phyloP scores from a whole-genome alignment of 2,113 vertebrate species.

The Pitta sordida region DNA sequence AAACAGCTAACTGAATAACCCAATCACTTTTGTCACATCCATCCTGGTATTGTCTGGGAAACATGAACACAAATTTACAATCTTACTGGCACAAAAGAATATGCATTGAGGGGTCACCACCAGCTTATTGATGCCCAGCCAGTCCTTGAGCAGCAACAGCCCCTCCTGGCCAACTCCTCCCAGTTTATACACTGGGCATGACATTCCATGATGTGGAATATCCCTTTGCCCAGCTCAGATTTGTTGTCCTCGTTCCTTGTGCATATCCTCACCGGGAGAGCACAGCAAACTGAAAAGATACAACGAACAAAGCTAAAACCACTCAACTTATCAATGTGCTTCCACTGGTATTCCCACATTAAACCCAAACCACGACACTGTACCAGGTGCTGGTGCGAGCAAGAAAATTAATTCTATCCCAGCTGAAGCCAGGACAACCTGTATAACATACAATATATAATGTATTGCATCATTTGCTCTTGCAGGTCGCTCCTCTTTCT shows the following conservation, averaged over 20 bases:
- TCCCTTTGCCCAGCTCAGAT: background rate
- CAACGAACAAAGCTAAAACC: background rate
- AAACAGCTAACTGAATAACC: background rate
- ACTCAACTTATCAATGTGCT: background rate
- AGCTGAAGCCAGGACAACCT: background rate
- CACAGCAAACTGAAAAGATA: background rate
- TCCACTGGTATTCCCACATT: no score
- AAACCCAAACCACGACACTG: background rate
- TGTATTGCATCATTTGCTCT: background rate
- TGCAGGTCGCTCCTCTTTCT: background rate
- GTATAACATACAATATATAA: fast-evolving
- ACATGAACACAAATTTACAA: background rate
- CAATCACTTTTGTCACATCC: background rate
- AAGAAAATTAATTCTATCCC: background rate
- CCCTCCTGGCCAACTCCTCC: background rate
- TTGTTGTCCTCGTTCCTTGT: background rate
- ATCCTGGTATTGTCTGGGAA: background rate
- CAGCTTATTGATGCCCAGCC: background rate
- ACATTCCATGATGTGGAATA: background rate
- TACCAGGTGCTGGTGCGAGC: background rate
- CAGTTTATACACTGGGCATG: background rate
- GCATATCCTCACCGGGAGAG: background rate
- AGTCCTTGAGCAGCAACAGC: background rate
- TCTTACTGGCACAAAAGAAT: background rate
- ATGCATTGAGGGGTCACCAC: background rate